Evolutionary conservation across 2,888 invertebrate genomes (phyloP).

Genomic region (Zaprionus bogoriensis): DNA sequence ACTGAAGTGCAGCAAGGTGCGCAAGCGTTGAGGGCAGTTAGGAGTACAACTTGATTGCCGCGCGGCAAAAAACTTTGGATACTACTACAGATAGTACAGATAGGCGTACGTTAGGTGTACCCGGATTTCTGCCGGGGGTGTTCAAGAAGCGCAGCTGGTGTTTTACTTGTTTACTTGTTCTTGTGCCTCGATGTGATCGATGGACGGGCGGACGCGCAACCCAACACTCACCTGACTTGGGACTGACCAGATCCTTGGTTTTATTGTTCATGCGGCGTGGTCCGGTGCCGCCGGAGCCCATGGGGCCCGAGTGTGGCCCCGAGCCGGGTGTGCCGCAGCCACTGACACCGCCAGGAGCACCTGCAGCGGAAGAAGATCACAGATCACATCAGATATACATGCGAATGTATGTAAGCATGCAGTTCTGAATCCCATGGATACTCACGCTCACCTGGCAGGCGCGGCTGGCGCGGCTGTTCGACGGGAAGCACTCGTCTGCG

Average conservation of each 20-base stretch:
- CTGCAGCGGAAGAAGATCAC: slow-evolving; percentile 35
- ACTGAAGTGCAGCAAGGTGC: slow-evolving; percentile 62
- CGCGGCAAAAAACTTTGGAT: slow-evolving; percentile 12
- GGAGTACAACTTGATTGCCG: slow-evolving; percentile 24
- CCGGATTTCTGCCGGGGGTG: slow-evolving; percentile 15
- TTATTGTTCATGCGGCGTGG: slow-evolving; percentile 83
- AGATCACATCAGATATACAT: not conserved
- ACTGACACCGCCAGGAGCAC: slow-evolving; percentile 81
- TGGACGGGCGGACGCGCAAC: slow-evolving; percentile 7
- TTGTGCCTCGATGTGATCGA: slow-evolving; percentile 14
- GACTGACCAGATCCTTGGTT: slow-evolving; percentile 83
- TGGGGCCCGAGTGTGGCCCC: slow-evolving; percentile 82
- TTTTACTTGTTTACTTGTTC: too few relatives aligned
- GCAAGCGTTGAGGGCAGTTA: slow-evolving; percentile 51
- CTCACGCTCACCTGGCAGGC: slow-evolving; percentile 73
- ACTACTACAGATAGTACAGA: too few relatives aligned
- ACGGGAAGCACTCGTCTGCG: slow-evolving; percentile 97
- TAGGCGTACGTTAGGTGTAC: slow-evolving; percentile 45
- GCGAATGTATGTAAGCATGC: not conserved
- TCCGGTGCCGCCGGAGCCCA: slow-evolving; percentile 83
- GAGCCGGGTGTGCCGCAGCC: slow-evolving; percentile 83
- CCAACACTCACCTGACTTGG: slow-evolving; percentile 82
- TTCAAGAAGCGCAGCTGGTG: slow-evolving; percentile 17
- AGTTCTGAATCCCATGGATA: not conserved
- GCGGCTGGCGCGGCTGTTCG: slow-evolving; percentile 90